These are phyloP conservation scores for Amphiduros pacificus DNA, from an alignment of 2,888 invertebrate genomes.

Conservation along the genomic window DNA sequence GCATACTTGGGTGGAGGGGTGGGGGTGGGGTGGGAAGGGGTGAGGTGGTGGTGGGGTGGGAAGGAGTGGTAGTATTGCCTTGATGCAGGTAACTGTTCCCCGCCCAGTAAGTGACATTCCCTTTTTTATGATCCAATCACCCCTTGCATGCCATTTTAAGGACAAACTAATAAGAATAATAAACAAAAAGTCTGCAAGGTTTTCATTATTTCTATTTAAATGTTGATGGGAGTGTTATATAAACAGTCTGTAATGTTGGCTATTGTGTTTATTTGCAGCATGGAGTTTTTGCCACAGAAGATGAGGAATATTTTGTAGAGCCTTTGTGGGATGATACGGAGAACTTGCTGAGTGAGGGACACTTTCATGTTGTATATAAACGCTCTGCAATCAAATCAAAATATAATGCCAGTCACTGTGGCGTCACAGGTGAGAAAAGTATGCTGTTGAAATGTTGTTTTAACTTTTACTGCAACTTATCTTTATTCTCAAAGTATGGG, in stretches of 20 bases:
- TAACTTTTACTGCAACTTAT: too few relatives aligned
- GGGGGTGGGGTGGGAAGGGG: too few relatives aligned
- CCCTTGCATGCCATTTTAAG: too few relatives aligned
- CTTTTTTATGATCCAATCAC: too few relatives aligned
- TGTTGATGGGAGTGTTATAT: neutral
- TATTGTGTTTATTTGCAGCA: slow-evolving; percentile 38
- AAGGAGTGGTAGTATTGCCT: too few relatives aligned
- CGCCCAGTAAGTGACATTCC: too few relatives aligned
- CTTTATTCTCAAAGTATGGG: too few relatives aligned
- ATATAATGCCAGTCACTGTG: slow-evolving; percentile 39
- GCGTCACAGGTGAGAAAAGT: slow-evolving; percentile 43
- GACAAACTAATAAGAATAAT: neutral
- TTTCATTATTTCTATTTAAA: neutral
- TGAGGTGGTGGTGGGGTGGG: too few relatives aligned
- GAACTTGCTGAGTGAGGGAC: slow-evolving; percentile 35
- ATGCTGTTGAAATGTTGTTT: too few relatives aligned
- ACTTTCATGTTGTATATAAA: slow-evolving; percentile 52
- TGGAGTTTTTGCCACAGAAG: slow-evolving; percentile 50
- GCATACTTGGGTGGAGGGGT: too few relatives aligned
- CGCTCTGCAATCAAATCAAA: slow-evolving; percentile 43
- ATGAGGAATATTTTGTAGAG: slow-evolving; percentile 52
- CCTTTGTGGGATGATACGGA: slow-evolving; percentile 48
- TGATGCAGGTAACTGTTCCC: too few relatives aligned
- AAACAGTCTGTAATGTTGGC: too few relatives aligned
- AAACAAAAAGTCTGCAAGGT: neutral